Evolutionary conservation across 2,113 vertebrate species (phyloP), one percentile per base, ranked within the genome.

Genomic region (Marmota flaviventris): DNA sequence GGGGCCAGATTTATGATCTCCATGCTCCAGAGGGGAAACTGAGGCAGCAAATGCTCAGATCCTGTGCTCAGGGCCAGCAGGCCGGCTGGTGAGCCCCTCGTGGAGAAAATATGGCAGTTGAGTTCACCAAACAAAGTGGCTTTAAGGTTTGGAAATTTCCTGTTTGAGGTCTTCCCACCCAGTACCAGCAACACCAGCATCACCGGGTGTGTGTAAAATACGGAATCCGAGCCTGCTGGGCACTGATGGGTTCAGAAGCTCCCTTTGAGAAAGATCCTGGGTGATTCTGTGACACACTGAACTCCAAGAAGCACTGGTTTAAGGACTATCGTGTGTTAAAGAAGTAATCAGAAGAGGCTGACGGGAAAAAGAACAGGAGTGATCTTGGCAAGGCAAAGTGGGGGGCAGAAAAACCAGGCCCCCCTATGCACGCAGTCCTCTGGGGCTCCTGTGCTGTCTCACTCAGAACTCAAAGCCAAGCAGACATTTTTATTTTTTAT

Each of bases 161-260:
- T n/a, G 39, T 18, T 24, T 34, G 24, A 11, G 89, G 18, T 32
- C 34, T 53, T 79, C 56, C 13, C n/a, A 0, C n/a, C 63, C 67
- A 29, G 24, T 0, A 13, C 65, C 29, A 42, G 42, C 18, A 8
- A 39, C 48, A 1, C 32, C 2, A 61, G 22, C 4, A 1, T 18
- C 22, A 22, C 9, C 22, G 17, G 7, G 24, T 12, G 3, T 37
- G 20, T 25, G 45, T 69, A 45, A 61, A 89, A n/a, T 0, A 25
- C 6, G 76, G 92, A 24, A 2, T 42, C 63, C 18, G 1, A 17
- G 25, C 77, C 63, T 6, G 9, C 17, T 25, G 24, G 24, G 8
- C 42, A 63, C n/a, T 51, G 34, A 39, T 3, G 8, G 77, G 39
- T 84, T 20, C 37, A n/a, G 48, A 69, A 72, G 72, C 51, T 79